phyloP scores from a whole-genome alignment of 1,140 invertebrate species.

The Linepithema humile region DNA sequence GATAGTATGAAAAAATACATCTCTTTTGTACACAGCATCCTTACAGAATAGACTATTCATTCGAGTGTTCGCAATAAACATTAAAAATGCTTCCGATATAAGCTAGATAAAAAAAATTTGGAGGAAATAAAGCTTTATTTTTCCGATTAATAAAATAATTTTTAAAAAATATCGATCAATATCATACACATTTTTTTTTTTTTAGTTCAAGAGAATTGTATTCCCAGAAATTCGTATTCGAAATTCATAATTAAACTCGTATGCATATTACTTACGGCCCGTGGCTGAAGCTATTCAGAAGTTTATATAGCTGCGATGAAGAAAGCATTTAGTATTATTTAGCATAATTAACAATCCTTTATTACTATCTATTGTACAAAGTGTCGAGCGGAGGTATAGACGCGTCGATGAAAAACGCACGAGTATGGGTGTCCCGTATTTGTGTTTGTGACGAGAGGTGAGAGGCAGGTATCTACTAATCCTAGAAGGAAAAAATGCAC shows the following conservation, averaged over 20 bases:
- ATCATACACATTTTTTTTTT: neutral
- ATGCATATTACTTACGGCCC: neutral
- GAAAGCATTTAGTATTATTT: slow-evolving; percentile 5
- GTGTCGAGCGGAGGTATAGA: neutral
- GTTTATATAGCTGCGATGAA: slow-evolving; percentile 28
- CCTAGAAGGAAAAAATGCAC: slow-evolving; percentile 50
- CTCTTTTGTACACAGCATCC: too few relatives aligned
- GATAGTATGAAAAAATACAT: neutral
- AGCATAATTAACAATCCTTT: slow-evolving; percentile 38
- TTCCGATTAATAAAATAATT: neutral
- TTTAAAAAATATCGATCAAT: neutral
- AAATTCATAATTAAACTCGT: slow-evolving; percentile 8
- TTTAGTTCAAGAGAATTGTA: neutral
- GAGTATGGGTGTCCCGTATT: neutral
- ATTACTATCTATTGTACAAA: slow-evolving; percentile 33
- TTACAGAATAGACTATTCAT: neutral
- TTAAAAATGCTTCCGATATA: neutral
- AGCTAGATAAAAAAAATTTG: neutral
- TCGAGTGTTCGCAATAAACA: neutral
- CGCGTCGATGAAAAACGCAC: neutral
- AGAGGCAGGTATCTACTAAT: slow-evolving; percentile 46
- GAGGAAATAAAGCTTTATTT: neutral
- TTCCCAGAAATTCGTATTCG: too few relatives aligned
- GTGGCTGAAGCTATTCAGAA: neutral
- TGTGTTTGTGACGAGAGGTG: slow-evolving; percentile 44